Evolutionary conservation across 92 coral and sea anemone species (phyloP).

Genomic region (Epizoanthus illoricatus): DNA sequence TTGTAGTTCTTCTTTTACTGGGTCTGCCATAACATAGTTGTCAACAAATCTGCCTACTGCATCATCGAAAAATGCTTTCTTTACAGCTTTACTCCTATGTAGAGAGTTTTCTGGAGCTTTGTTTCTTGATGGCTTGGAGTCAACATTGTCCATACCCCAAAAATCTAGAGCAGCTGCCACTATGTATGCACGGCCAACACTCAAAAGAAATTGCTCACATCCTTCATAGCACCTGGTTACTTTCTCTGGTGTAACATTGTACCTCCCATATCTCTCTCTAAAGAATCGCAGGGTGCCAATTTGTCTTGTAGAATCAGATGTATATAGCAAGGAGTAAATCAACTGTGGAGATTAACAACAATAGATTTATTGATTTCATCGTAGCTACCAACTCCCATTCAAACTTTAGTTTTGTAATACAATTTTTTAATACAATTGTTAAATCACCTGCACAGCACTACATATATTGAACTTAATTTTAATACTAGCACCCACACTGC

Average conservation of each 20-base stretch:
- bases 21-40: neutral
- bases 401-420: too few relatives aligned
- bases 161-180: conserved; percentile 67
- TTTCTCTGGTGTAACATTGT: conserved; percentile 54
- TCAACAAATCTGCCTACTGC: conserved; percentile 57
- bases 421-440: too few relatives aligned
- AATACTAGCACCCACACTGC: too few relatives aligned
- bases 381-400: too few relatives aligned
- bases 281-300: conserved; percentile 62
- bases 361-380: neutral
- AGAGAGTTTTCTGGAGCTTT: conserved; percentile 31
- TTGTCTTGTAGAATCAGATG: conserved; percentile 42
- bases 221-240: conserved; percentile 58
- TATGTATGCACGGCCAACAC: conserved; percentile 57
- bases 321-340: conserved; percentile 27
- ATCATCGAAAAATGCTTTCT: conserved; percentile 51
- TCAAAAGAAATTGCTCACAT: conserved; percentile 65
- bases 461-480: too few relatives aligned
- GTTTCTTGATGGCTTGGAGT: conserved; percentile 40
- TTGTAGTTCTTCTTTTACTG: neutral
- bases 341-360: conserved; percentile 10
- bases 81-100: conserved; percentile 12
- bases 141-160: conserved; percentile 50
- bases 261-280: conserved; percentile 56
- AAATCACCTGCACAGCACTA: too few relatives aligned